Base-by-base conservation (phyloP, 2,113 vertebrate species). In the Cololabis saira region DNA sequence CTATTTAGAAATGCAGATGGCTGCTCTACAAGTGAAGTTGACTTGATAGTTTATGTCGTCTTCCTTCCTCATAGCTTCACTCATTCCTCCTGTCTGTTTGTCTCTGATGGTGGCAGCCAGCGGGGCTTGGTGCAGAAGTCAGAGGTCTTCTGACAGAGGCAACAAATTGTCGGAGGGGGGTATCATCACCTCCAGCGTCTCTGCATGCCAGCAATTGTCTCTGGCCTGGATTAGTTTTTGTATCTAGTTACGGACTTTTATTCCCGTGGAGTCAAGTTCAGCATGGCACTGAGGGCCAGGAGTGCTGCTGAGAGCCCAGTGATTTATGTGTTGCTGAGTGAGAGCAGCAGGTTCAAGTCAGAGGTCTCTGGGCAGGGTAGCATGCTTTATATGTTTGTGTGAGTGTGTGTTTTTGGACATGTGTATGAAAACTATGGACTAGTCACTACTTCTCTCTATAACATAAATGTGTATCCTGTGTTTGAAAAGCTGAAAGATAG, bases 261-360 rank as follows among this genome's bases (percentile, higher is more conserved):
- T 93, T 92, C 90, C 87, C 57, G 82, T 83, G 80, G 90, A 91
- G 90, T 90, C 78, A 84, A 87, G 88, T 89, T 87, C 85, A 88
- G 90, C 85, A 80, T 84, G 89, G 81, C 76, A 82, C 84, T 82
- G 89, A 87, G 78, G 78, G 79, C 84, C 82, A 77, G 81, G 83
- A 84, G 86, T 57, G 88, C 79, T 60, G 91, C 86, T 85, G 88
- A 90, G 80, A 89, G 87, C 74, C 66, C 53, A 13, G 67, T 91
- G 92, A 92, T 93, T 93, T 93, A 91, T 90, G 89, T 79, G 74
- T 89, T 82, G 87, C 87, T 92, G 91, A 92, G 90, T 93, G 92
- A 93, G 90, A 88, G 84, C 89, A 93, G 92, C 93, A 93, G 93
- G 92, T 93, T 93, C 89, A 88, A 90, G 89, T 77, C 87, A 87